These are phyloP conservation scores for Hydropotes inermis DNA, from an alignment of 2,113 vertebrate genomes.

Conservation along the genomic window DNA sequence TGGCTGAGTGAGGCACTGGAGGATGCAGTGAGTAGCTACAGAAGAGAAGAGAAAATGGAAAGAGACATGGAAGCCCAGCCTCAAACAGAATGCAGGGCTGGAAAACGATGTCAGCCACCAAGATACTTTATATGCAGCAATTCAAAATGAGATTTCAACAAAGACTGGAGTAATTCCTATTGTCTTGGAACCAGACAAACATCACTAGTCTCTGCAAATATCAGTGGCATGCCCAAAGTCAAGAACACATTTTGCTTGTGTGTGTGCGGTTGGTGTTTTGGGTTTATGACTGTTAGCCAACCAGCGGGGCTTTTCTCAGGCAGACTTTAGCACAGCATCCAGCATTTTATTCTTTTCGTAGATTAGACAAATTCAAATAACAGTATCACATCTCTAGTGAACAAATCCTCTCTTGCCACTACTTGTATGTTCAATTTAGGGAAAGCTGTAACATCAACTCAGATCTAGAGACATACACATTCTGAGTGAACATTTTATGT, in stretches of 20 bases:
- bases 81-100: slow-evolving; percentile 16
- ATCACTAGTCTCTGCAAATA: slow-evolving; percentile 65
- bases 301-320: not conserved
- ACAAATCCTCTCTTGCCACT: not conserved
- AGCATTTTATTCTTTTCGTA: not conserved
- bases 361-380: not conserved
- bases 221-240: slow-evolving; percentile 35
- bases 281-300: slow-evolving; percentile 1
- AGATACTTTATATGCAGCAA: slow-evolving; percentile 1
- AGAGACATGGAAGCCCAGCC: not conserved
- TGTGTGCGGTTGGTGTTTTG: not conserved
- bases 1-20: not conserved
- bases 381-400: not conserved
- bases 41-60: not conserved
- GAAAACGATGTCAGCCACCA: not conserved
- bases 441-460: not conserved
- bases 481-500: not conserved
- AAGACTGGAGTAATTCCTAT: slow-evolving; percentile 54
- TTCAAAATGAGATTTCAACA: slow-evolving; percentile 56
- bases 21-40: not conserved
- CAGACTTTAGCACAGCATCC: not conserved
- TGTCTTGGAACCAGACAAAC: slow-evolving; percentile 62
- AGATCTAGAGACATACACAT: not conserved
- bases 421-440: not conserved
- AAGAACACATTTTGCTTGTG: slow-evolving; percentile 48